A percentile compares a stretch with the other conserved stretches of the same genome.
phyloP scores from a whole-genome alignment of 2,888 invertebrate species.

The Tortricodes alternella region DNA sequence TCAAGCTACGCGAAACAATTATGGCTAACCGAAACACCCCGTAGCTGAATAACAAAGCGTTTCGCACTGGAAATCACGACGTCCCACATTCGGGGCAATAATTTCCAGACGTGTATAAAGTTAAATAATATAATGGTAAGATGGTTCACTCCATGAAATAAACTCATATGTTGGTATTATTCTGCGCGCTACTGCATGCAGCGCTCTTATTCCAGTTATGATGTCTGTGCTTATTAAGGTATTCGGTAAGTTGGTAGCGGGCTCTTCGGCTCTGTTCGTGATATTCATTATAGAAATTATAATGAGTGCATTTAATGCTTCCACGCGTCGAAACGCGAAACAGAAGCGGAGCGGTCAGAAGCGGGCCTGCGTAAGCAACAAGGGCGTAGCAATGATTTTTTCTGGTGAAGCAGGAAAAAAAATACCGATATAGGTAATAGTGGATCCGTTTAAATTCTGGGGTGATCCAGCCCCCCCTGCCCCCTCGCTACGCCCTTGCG shows the following conservation, averaged over 20 bases:
- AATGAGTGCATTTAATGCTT: no score
- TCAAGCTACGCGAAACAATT: constrained; percentile 25
- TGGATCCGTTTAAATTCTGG: no score
- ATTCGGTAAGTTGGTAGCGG: not conserved
- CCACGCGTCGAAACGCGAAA: no score
- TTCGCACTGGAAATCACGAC: constrained; percentile 21
- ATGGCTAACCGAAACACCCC: constrained; percentile 19
- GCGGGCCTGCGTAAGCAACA: no score
- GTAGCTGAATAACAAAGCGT: constrained; percentile 8
- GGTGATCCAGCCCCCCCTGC: no score
- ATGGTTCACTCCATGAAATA: constrained; percentile 12
- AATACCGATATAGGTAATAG: no score
- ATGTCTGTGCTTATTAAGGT: not conserved
- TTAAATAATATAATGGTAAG: constrained; percentile 10
- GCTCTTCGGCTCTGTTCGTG: no score
- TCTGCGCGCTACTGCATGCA: not conserved
- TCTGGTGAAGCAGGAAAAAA: no score
- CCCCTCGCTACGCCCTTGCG: no score
- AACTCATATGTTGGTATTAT: not conserved
- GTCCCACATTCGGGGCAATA: constrained; percentile 24
- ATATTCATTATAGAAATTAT: no score
- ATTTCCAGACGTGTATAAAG: constrained; percentile 24
- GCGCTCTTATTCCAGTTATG: not conserved
- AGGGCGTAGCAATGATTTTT: no score
- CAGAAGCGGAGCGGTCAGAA: no score